Evolutionary conservation across 2,113 vertebrate species (phyloP).

Genomic region (Neotoma lepida): DNA sequence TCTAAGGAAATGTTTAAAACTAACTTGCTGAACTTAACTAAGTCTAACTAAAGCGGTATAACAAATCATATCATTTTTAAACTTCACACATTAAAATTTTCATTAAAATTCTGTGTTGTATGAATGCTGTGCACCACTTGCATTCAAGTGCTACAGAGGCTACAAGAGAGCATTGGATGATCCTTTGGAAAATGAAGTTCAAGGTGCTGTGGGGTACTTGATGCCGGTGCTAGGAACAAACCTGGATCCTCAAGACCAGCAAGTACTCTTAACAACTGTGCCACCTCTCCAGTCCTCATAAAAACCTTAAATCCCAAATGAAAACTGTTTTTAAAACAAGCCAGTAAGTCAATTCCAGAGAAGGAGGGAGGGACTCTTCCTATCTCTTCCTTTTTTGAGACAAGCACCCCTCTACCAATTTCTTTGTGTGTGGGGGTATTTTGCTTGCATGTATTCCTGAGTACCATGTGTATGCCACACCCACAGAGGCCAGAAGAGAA

Average conservation of each 20-base stretch:
- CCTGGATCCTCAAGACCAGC: not conserved
- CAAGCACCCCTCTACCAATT: not conserved
- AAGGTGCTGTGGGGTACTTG: not conserved
- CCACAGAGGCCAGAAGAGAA: not conserved
- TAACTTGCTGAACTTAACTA: not conserved
- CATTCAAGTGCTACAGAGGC: not conserved
- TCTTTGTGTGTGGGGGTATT: not conserved
- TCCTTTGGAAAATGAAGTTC: not conserved
- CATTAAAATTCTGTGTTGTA: not conserved
- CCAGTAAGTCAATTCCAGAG: not conserved
- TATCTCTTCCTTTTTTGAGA: not conserved
- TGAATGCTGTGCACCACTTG: not conserved
- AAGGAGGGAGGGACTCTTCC: not conserved
- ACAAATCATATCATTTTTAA: constrained; percentile 1
- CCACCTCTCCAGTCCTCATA: not conserved
- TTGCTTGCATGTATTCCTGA: not conserved
- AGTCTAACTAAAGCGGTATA: not conserved
- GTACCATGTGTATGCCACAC: too few species aligned
- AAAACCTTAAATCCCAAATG: not conserved
- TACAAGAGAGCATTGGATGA: not conserved
- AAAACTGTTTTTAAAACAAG: not conserved
- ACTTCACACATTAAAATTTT: not conserved
- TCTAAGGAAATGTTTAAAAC: not conserved
- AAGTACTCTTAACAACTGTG: too few species aligned
- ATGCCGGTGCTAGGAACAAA: not conserved